Conservation (phyloP, 2,888 invertebrate species). For the Junonia oenone region DNA sequence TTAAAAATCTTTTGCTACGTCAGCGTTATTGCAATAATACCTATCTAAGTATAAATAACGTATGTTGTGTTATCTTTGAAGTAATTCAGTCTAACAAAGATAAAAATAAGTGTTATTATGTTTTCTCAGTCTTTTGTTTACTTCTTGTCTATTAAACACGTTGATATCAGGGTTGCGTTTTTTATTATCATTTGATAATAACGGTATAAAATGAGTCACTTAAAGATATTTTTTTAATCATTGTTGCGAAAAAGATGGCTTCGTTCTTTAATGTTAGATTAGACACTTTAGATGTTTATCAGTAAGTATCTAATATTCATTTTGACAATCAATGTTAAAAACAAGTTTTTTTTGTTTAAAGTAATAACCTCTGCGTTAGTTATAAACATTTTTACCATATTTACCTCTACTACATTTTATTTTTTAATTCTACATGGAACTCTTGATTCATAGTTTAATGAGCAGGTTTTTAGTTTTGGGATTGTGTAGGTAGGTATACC, state of each 20-base stretch:
- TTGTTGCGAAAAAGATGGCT: not conserved
- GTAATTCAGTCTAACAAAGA: constrained; percentile 15
- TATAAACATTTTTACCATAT: too few relatives aligned
- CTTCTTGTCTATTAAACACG: not conserved
- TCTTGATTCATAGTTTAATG: too few relatives aligned
- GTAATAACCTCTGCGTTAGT: too few relatives aligned
- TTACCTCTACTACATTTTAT: too few relatives aligned
- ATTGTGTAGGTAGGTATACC: too few relatives aligned
- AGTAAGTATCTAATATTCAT: too few relatives aligned
- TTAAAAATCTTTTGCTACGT: not conserved
- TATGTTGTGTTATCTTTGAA: not conserved
- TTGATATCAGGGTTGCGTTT: not conserved
- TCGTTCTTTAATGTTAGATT: not conserved
- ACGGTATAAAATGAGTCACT: not conserved
- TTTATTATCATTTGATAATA: not conserved
- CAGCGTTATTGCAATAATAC: not conserved
- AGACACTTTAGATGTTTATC: too few relatives aligned
- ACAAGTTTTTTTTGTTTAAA: too few relatives aligned
- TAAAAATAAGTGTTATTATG: constrained; percentile 12
- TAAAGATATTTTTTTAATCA: not conserved
- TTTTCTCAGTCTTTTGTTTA: not conserved
- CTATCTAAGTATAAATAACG: not conserved
- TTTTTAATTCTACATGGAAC: too few relatives aligned
- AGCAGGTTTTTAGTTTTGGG: too few relatives aligned
- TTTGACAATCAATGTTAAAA: too few relatives aligned